A percentile compares a stretch with the other conserved stretches of the same genome.
phyloP scores from a whole-genome alignment of 2,113 vertebrate species.

The Romanogobio albipinnatus region DNA sequence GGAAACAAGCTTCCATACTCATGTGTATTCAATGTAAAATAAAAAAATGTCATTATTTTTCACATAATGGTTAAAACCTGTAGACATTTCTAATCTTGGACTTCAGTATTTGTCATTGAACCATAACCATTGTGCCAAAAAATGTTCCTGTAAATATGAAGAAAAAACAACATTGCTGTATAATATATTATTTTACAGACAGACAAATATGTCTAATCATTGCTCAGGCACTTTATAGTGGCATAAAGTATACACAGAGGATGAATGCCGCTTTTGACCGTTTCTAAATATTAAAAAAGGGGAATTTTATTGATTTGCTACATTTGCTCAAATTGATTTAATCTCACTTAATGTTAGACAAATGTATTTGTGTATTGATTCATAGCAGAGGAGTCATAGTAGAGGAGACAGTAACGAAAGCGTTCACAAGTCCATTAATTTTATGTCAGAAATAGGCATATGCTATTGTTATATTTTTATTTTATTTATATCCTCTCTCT shows the following conservation, averaged over 20 bases:
- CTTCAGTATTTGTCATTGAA: background rate
- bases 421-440: background rate
- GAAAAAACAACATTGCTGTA: too few relatives aligned
- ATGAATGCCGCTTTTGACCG: background rate
- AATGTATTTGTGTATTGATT: background rate
- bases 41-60: background rate
- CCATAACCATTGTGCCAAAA: background rate
- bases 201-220: background rate
- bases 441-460: background rate
- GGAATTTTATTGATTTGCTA: constrained; percentile 5
- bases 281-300: background rate
- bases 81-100: background rate
- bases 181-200: constrained; percentile 4
- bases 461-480: background rate
- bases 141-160: background rate
- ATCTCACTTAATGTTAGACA: background rate
- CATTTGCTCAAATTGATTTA: constrained; percentile 12
- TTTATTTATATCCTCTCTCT: background rate
- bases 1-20: background rate
- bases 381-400: too few relatives aligned
- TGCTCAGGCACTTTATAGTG: background rate
- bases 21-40: background rate
- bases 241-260: background rate
- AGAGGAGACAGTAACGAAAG: constrained; percentile 2
- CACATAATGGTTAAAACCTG: background rate